A percentile compares a stretch with the other conserved stretches of the same genome.
These are phyloP conservation scores for Laticauda colubrina DNA, from an alignment of 2,113 vertebrate species.

Conservation along the genomic window DNA sequence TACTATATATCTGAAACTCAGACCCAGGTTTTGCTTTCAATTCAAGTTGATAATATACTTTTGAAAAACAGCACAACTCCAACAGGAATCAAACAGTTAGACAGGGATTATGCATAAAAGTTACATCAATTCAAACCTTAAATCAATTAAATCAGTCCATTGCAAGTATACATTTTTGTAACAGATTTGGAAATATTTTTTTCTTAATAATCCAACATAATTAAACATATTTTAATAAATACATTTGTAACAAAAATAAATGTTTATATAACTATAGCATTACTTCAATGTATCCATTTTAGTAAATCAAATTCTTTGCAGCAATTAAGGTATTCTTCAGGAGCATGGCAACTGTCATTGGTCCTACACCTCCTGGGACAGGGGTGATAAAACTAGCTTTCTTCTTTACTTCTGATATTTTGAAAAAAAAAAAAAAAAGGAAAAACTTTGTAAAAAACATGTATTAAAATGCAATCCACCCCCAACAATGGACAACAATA, in stretches of 20 bases:
- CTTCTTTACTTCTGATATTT: conserved; percentile 82
- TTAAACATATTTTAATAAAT: conserved; percentile 76
- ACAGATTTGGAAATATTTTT: conserved; percentile 38
- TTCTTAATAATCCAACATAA: conserved; percentile 36
- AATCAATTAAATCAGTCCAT: conserved; percentile 14
- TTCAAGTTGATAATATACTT: background rate
- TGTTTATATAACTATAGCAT: conserved; percentile 53
- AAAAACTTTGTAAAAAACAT: conserved; percentile 25
- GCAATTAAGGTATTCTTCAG: conserved; percentile 87
- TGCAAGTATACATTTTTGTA: background rate
- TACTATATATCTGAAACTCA: background rate
- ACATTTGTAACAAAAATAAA: conserved; percentile 69
- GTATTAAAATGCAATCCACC: background rate
- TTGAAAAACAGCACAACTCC: background rate
- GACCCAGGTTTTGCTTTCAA: background rate
- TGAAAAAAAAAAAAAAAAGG: conserved; percentile 46
- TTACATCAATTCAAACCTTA: background rate
- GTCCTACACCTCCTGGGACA: conserved; percentile 88
- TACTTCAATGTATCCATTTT: conserved; percentile 34
- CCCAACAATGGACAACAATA: background rate
- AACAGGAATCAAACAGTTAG: background rate
- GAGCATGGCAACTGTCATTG: conserved; percentile 89
- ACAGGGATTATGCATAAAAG: background rate
- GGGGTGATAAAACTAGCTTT: conserved; percentile 89
- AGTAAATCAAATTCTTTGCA: conserved; percentile 79